phyloP scores from a whole-genome alignment of 1,140 invertebrate genomes.

The Luehdorfia chinensis region DNA sequence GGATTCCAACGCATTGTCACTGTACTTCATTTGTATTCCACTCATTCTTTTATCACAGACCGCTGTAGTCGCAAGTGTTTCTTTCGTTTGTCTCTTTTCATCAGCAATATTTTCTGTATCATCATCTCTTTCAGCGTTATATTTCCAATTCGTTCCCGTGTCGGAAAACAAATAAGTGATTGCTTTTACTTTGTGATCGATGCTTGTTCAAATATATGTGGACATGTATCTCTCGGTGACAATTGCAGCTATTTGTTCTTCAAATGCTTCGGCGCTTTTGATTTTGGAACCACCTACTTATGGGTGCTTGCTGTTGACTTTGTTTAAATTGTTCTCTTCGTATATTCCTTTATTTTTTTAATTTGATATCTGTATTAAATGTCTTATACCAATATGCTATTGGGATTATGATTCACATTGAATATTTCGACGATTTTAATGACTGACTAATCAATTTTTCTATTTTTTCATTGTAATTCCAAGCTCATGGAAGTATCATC shows the following conservation, averaged over 20 bases:
- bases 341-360: too few species aligned
- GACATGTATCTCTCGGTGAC: too few species aligned
- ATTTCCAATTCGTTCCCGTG: slow-evolving; percentile 46
- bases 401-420: too few species aligned
- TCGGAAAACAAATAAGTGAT: slow-evolving; percentile 49
- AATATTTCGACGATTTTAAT: too few species aligned
- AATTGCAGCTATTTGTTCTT: slow-evolving; percentile 41
- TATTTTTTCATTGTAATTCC: too few species aligned
- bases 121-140: slow-evolving; percentile 40
- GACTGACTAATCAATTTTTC: too few species aligned
- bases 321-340: too few species aligned
- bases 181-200: slow-evolving; percentile 49
- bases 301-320: too few species aligned
- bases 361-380: too few species aligned
- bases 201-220: slow-evolving; percentile 49
- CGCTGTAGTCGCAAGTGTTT: slow-evolving; percentile 67
- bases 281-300: slow-evolving; percentile 32
- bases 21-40: slow-evolving; percentile 62
- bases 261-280: slow-evolving; percentile 52
- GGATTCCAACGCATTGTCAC: slow-evolving; percentile 63
- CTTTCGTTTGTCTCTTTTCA: slow-evolving; percentile 40
- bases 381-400: too few species aligned
- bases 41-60: slow-evolving; percentile 52
- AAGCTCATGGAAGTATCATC: too few species aligned
- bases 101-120: slow-evolving; percentile 24